Percentiles rank a stretch among this genome's conserved stretches.
These are phyloP conservation scores for Polypterus bichir DNA, from an alignment of 2,113 vertebrate genomes.

Conservation along the genomic window DNA sequence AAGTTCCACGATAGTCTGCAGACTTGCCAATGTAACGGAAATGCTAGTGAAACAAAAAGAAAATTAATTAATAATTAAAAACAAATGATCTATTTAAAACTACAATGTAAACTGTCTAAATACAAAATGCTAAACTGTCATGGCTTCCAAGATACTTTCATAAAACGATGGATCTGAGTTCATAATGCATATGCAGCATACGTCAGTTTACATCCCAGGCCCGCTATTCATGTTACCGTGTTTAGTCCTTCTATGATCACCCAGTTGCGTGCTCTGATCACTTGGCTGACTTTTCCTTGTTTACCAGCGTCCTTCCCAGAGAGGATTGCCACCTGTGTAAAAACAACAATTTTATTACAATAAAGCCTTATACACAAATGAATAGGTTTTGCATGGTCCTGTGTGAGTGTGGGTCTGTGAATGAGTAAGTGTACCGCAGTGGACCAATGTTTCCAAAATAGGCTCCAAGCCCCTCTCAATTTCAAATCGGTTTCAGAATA, in stretches of 20 bases:
- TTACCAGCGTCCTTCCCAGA: conserved; percentile 74
- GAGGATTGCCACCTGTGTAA: conserved; percentile 68
- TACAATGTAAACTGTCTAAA: no score
- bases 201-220: neutral
- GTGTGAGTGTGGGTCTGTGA: neutral
- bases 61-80: neutral
- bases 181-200: no score
- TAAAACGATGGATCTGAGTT: no score
- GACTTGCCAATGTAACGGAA: conserved; percentile 59
- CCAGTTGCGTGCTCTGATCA: conserved; percentile 73
- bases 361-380: neutral
- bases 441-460: no score
- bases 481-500: no score
- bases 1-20: conserved; percentile 45
- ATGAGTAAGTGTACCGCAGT: neutral
- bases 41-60: conserved; percentile 45
- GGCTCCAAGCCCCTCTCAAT: no score
- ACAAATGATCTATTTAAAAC: no score
- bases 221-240: conserved; percentile 50
- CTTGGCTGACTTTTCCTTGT: conserved; percentile 69
- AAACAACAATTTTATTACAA: neutral
- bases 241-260: conserved; percentile 78
- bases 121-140: no score
- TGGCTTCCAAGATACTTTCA: no score
- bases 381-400: neutral